Evolutionary conservation across 2,113 vertebrate genomes (phyloP).

Genomic region (Semnornis frantzii): DNA sequence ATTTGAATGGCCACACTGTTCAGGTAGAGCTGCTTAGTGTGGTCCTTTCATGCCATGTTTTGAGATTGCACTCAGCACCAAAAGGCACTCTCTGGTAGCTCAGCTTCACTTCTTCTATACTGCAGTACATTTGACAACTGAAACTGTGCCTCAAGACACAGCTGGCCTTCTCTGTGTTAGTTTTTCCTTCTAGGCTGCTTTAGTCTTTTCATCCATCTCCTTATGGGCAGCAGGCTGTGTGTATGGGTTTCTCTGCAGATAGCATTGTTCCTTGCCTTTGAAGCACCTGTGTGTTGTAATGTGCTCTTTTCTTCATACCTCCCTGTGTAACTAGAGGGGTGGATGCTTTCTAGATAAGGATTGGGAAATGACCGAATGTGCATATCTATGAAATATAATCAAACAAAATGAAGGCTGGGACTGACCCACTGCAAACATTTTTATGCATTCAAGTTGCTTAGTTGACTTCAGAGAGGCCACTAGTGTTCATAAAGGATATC

Average conservation of each 20-base stretch:
- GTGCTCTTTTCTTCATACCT: slow-evolving; percentile 25
- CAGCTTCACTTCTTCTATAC: neutral
- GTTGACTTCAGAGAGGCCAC: neutral
- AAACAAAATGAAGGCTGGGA: slow-evolving; percentile 4
- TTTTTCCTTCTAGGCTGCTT: slow-evolving; percentile 4
- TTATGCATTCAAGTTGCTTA: neutral
- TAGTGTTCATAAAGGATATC: neutral
- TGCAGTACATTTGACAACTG: neutral
- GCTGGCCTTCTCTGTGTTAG: neutral
- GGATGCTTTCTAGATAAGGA: neutral
- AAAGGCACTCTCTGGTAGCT: neutral
- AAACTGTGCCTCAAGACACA: slow-evolving; percentile 22
- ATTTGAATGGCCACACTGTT: neutral
- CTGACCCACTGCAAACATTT: neutral
- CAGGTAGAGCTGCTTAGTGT: neutral
- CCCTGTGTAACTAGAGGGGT: neutral
- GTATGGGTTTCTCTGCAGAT: slow-evolving; percentile 14
- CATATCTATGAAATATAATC: neutral
- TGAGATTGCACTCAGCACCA: neutral
- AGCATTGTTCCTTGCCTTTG: slow-evolving; percentile 10
- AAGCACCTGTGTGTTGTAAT: neutral
- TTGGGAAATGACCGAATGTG: neutral
- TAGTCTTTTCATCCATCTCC: neutral
- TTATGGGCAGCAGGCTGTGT: neutral
- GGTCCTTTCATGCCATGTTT: neutral